Base-by-base conservation (phyloP, 2,113 vertebrate genomes). In the Hipposideros armiger region DNA sequence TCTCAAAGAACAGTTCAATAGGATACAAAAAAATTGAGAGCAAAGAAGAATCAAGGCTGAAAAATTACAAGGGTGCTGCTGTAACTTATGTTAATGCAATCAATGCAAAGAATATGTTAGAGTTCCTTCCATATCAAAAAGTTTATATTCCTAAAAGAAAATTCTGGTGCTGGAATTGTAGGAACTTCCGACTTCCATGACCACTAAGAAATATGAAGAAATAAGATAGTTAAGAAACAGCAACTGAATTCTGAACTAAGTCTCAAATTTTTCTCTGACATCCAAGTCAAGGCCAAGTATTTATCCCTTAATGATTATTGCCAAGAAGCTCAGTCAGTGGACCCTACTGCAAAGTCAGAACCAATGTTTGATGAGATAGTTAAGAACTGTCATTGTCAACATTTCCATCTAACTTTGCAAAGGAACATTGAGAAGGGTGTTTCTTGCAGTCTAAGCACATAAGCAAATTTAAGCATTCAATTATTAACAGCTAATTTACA, bases 231-330 rank as follows among this genome's bases (percentile, higher is more conserved):
- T 64, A 91, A 81, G 66, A 90, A 94, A 81, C 22, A 10, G 66
- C 13, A 76, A 67, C 11, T 45, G 20, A 58, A 20, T 90, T 74
- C 40, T 60, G 47, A 92, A 69, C 66, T 26, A 76, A 19, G 15
- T 73, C 50, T 93, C 40, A 40, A 85, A 77, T 24, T 60, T 90
- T 78, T 62, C 88, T 94, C 60, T 77, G 76, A 81, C 30, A 62
- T 16, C 69, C 19, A 80, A 70, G n/a, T 85, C 60, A n/a, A 96
- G 82, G 69, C 17, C 17, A 82, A 85, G 26, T 30, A 54, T 91
- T 45, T 85, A 45, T 86, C 17, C 11, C 26, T 81, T 69, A 72
- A 94, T 80, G 17, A 72, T 36, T 11, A 81, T 13, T 15, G 11
- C 0, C 3, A 60, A 69, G 94, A 60, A 60, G 36, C 47, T 73